A percentile compares a stretch with the other conserved stretches of the same genome.
Conservation (phyloP, 2,113 vertebrate species). For the Myanophis thanlyinensis region DNA sequence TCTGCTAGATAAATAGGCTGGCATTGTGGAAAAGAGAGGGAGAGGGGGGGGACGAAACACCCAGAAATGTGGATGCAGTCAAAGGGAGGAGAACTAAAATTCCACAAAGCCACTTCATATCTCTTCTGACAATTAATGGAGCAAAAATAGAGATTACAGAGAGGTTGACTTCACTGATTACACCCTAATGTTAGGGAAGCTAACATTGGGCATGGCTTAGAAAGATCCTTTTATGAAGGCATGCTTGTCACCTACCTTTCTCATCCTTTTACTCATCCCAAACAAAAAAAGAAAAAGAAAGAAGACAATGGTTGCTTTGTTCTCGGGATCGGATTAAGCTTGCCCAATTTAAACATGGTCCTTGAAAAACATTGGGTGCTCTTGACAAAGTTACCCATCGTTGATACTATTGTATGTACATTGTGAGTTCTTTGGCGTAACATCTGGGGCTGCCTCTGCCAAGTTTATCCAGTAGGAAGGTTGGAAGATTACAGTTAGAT, state of each 20-base stretch:
- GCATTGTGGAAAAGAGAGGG: slow-evolving; percentile 29
- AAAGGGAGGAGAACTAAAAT: slow-evolving; percentile 41
- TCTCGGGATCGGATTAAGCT: background rate
- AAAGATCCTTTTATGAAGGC: fast-evolving
- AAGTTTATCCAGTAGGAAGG: background rate
- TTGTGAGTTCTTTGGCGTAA: background rate
- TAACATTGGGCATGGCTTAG: fast-evolving
- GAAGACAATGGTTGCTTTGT: fast-evolving
- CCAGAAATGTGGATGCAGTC: slow-evolving; percentile 52
- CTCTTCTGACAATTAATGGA: slow-evolving; percentile 58
- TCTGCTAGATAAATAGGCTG: slow-evolving; percentile 66
- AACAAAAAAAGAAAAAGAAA: background rate
- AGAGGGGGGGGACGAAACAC: slow-evolving; percentile 31
- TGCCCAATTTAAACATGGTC: slow-evolving; percentile 26
- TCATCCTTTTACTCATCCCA: background rate
- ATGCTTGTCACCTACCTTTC: fast-evolving
- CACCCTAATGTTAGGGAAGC: background rate
- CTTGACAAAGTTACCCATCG: background rate
- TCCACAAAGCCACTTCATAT: slow-evolving; percentile 53
- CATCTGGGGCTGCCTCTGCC: background rate
- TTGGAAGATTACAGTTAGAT: background rate
- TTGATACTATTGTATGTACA: background rate
- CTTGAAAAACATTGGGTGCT: slow-evolving; percentile 19
- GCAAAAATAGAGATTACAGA: slow-evolving; percentile 23
- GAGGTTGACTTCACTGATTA: background rate